Evolutionary conservation across 2,113 vertebrate species (phyloP).

Genomic region (Syngnathus typhle): DNA sequence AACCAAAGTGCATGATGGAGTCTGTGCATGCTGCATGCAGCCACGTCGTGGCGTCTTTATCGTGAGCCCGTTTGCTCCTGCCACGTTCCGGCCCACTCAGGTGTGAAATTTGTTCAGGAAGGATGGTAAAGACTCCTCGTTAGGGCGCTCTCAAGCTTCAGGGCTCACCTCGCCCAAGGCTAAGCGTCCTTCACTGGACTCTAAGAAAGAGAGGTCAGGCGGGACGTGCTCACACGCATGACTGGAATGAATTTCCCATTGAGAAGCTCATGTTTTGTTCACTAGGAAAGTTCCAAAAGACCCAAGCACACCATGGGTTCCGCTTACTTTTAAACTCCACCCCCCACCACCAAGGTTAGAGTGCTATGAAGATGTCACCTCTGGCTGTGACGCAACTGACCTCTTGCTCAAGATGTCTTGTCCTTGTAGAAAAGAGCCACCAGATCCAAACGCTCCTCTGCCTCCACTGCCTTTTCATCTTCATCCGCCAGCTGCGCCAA

Average conservation of each 20-base stretch:
- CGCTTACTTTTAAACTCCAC: slow-evolving; percentile 66
- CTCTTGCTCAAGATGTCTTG: slow-evolving; percentile 21
- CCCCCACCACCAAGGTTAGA: slow-evolving; percentile 60
- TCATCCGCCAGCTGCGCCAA: slow-evolving; percentile 58
- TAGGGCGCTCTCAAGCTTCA: slow-evolving; percentile 24
- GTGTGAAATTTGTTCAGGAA: slow-evolving; percentile 56
- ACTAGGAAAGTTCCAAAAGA: slow-evolving; percentile 61
- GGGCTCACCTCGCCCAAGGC: slow-evolving; percentile 14
- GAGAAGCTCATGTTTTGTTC: slow-evolving; percentile 10
- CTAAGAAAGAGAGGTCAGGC: slow-evolving; percentile 64
- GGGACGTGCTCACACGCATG: slow-evolving; percentile 11
- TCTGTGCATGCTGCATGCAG: slow-evolving; percentile 47
- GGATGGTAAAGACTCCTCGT: slow-evolving; percentile 50
- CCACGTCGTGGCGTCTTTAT: slow-evolving; percentile 21
- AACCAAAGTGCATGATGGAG: neutral
- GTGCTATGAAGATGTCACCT: slow-evolving; percentile 5
- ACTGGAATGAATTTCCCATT: neutral
- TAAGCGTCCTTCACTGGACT: slow-evolving; percentile 39
- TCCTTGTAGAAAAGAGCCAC: slow-evolving; percentile 64
- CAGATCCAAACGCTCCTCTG: slow-evolving; percentile 64
- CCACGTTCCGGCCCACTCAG: slow-evolving; percentile 22
- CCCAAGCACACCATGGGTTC: slow-evolving; percentile 60
- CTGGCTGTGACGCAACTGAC: slow-evolving; percentile 11
- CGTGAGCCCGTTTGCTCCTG: neutral
- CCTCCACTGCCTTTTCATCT: slow-evolving; percentile 67